These are phyloP conservation scores for Drosophila cardini DNA, from an alignment of 1,140 invertebrate species.

Conservation along the genomic window DNA sequence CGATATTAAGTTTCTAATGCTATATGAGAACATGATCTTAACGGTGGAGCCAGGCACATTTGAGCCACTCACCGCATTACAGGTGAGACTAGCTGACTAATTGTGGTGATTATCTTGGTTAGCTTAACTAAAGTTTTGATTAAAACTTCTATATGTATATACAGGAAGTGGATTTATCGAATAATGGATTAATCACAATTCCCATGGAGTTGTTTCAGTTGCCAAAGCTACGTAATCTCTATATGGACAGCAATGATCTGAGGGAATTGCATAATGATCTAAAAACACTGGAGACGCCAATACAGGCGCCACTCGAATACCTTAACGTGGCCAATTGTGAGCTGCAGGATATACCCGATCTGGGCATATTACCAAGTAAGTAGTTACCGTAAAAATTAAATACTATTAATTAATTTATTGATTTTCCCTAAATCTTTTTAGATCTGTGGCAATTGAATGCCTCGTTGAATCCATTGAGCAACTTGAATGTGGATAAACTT, in stretches of 20 bases:
- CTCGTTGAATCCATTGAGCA: slow-evolving; percentile 70
- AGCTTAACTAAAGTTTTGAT: slow-evolving; percentile 22
- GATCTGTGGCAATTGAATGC: slow-evolving; percentile 82
- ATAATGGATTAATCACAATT: slow-evolving; percentile 86
- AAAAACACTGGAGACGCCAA: slow-evolving; percentile 84
- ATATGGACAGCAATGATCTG: slow-evolving; percentile 86
- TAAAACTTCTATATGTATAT: slow-evolving; percentile 19
- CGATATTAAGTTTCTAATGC: slow-evolving; percentile 86
- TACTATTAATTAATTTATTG: background rate
- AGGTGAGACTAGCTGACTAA: slow-evolving; percentile 58
- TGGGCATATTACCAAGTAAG: slow-evolving; percentile 85
- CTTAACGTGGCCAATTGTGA: slow-evolving; percentile 87
- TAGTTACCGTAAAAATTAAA: background rate
- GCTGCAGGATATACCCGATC: slow-evolving; percentile 85
- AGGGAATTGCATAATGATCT: slow-evolving; percentile 84
- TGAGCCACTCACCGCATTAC: slow-evolving; percentile 85
- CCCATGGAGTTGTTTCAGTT: slow-evolving; percentile 86
- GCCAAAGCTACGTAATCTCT: slow-evolving; percentile 86
- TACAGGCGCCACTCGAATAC: slow-evolving; percentile 86
- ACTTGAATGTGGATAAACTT: slow-evolving; percentile 63
- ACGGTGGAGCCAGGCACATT: slow-evolving; percentile 86
- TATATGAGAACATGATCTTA: slow-evolving; percentile 87
- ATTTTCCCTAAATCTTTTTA: slow-evolving; percentile 3
- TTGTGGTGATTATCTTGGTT: slow-evolving; percentile 10
- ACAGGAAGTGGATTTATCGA: slow-evolving; percentile 86